phyloP scores from a whole-genome alignment of 2,888 invertebrate species.

The Euspilapteryx auroguttella region DNA sequence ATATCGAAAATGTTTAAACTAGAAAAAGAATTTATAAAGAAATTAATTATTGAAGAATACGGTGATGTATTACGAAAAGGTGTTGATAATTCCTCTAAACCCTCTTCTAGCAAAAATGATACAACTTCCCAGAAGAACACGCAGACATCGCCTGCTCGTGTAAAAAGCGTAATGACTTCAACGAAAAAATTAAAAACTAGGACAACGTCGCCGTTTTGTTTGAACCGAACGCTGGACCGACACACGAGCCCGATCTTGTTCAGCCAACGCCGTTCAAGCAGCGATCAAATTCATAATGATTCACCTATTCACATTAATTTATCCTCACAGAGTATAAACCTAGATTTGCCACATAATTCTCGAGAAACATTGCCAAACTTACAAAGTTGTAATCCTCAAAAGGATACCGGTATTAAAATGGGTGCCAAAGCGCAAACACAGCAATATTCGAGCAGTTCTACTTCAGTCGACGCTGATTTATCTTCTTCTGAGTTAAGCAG shows the following conservation, averaged over 20 bases:
- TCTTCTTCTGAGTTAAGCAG: slow-evolving; percentile 47
- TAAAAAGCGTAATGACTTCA: slow-evolving; percentile 47
- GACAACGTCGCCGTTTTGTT: slow-evolving; percentile 37
- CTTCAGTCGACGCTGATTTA: slow-evolving; percentile 34
- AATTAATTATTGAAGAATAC: slow-evolving; percentile 41
- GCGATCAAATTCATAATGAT: slow-evolving; percentile 15
- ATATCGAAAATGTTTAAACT: slow-evolving; percentile 36
- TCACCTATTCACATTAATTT: slow-evolving; percentile 34
- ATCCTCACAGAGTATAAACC: slow-evolving; percentile 42
- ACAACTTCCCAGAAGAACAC: slow-evolving; percentile 35
- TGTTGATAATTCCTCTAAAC: slow-evolving; percentile 34
- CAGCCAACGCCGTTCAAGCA: no score
- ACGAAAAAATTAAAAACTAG: slow-evolving; percentile 40
- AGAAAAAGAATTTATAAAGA: slow-evolving; percentile 48
- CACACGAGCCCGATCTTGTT: slow-evolving; percentile 35
- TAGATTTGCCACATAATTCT: slow-evolving; percentile 35
- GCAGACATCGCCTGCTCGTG: slow-evolving; percentile 46
- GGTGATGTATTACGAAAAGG: slow-evolving; percentile 36
- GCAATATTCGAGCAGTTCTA: slow-evolving; percentile 18
- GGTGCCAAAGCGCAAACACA: background rate
- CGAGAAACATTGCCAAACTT: slow-evolving; percentile 31
- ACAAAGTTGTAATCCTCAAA: slow-evolving; percentile 13
- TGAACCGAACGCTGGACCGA: slow-evolving; percentile 22
- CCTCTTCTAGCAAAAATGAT: slow-evolving; percentile 22
- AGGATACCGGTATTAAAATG: no score